Evolutionary conservation across 2,797 vertebrate species (phyloP), one percentile per base, ranked within the genome.

Genomic region (Ptychadena robeensis): DNA sequence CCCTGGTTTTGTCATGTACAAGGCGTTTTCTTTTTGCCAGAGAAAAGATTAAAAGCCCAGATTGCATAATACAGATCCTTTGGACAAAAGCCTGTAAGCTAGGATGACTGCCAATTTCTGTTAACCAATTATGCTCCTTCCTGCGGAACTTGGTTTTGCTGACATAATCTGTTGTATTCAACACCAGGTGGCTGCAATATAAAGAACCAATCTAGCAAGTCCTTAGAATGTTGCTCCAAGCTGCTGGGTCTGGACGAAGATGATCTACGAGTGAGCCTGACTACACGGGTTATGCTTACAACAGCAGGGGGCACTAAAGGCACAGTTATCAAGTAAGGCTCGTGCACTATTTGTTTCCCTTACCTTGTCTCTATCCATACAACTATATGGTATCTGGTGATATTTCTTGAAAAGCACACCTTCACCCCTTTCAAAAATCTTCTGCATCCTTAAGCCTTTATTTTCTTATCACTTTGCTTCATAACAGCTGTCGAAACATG

Each of bases 261-360:
- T 4, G 97, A 97, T 85, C 93, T 99, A 82, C 91, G 96, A 8
- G 94, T 95, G 82, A 98, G 97, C 90, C 93, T 99, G 82, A 99
- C 97, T 61, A 90, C 93, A 34, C 94, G 97, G 88, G 96, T 98
- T 81, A 99, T 99, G 97, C 94, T 96, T 3, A 99, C 97, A 0
- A 95, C 97, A 89, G 97, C 97, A 94, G 97, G 97, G 92, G 97
- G 97, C 92, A 87, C 92, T 91, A 98, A 98, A 94, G 97, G 96
- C 86, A 98, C 96, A 0, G 95, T 95, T 86, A 99, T 99, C 91
- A 98, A 97, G 97, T 99, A 93, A 96, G 78, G 12, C n/a, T 64
- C 32, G 22, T 53, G 30, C 25, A 37, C 12, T 73, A 2, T 53
- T 67, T 73, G 28, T 37, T 71, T 32, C n/a, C 28, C 32, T 48